These are phyloP conservation scores for Stomatorhinus walkeri DNA, from an alignment of 2,797 vertebrate genomes.

Conservation along the genomic window DNA sequence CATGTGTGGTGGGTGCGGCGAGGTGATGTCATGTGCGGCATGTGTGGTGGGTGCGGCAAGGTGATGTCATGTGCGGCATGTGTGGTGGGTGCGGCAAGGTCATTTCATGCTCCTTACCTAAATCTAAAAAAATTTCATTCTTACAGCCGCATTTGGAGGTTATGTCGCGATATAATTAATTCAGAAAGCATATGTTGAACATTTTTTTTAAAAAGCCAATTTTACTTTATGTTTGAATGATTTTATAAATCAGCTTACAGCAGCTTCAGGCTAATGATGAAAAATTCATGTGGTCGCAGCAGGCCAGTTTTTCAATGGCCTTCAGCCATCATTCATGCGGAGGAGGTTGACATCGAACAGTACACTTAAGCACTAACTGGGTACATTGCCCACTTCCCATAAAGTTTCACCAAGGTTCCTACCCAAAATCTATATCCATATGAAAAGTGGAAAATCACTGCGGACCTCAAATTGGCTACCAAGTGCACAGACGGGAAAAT, in stretches of 20 bases:
- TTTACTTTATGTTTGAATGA: neutral
- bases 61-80: too few relatives aligned
- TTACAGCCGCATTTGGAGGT: neutral
- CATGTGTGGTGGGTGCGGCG: too few relatives aligned
- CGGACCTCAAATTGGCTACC: neutral
- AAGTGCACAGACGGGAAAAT: neutral
- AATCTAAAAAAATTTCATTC: neutral
- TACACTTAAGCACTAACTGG: neutral
- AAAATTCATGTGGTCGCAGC: neutral
- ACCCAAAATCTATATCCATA: neutral
- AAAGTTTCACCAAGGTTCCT: neutral
- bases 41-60: too few relatives aligned
- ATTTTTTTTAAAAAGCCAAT: neutral
- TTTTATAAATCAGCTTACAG: neutral
- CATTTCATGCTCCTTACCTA: neutral
- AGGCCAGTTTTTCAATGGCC: neutral
- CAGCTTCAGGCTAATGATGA: neutral
- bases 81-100: too few relatives aligned
- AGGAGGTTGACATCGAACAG: neutral
- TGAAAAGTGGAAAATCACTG: neutral
- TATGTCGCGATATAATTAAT: neutral
- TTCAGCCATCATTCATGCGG: neutral
- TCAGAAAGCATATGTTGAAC: neutral
- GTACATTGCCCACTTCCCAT: neutral
- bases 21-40: neutral